phyloP scores from a whole-genome alignment of 2,113 vertebrate genomes.

The Vicugna pacos region DNA sequence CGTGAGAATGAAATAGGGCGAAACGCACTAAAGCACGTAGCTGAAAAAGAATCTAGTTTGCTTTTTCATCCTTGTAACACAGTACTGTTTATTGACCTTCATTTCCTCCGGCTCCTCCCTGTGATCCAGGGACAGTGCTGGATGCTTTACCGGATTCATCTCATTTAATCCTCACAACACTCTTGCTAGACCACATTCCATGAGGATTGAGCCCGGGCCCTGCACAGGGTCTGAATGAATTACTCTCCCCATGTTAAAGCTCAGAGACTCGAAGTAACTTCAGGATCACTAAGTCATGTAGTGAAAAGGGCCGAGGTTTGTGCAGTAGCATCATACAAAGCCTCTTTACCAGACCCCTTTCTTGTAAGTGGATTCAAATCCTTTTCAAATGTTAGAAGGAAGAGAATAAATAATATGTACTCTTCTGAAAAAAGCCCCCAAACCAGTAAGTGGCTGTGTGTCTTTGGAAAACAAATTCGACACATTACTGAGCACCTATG shows the following conservation, averaged over 20 bases:
- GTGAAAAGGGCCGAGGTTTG: not conserved
- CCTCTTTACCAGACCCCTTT: not conserved
- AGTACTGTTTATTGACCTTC: not conserved
- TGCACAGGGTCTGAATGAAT: not conserved
- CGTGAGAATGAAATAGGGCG: not conserved
- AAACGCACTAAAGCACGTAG: not conserved
- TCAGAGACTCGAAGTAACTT: not conserved
- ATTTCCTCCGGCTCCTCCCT: not conserved
- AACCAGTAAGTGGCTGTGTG: not conserved
- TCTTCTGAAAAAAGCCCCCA: not conserved
- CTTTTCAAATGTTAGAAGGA: not conserved
- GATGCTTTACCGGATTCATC: no score
- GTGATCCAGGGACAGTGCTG: not conserved
- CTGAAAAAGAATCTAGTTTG: not conserved
- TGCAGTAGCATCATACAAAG: not conserved
- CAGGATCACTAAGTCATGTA: not conserved
- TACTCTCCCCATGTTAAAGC: not conserved
- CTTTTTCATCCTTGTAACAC: not conserved
- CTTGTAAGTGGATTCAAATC: not conserved
- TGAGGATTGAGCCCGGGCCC: not conserved
- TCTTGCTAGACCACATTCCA: not conserved
- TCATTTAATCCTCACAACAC: not conserved
- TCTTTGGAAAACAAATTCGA: not conserved
- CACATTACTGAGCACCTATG: not conserved
- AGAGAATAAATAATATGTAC: not conserved